These are phyloP conservation scores for Lycaena phlaeas DNA, from an alignment of 2,888 invertebrate species.

Conservation along the genomic window DNA sequence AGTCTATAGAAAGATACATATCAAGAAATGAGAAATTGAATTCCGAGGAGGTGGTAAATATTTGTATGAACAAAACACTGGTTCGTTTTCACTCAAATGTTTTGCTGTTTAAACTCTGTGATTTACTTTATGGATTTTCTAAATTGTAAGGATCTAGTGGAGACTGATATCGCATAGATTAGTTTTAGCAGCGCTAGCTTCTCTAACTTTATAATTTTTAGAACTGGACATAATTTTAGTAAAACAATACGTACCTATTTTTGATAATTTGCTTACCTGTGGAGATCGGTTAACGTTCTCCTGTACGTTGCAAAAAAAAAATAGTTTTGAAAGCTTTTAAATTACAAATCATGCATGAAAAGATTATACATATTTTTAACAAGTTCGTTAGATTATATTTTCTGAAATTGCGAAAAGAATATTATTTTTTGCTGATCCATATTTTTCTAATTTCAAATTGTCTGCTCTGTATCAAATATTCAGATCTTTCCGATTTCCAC, in stretches of 20 bases:
- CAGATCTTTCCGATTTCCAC: conserved; percentile 32
- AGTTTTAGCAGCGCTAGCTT: conserved; percentile 73
- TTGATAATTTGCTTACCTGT: conserved; percentile 51
- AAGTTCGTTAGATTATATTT: not conserved
- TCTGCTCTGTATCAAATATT: conserved; percentile 4
- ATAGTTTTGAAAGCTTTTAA: not conserved
- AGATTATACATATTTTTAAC: not conserved
- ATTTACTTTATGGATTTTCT: conserved; percentile 71
- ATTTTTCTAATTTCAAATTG: too few species aligned
- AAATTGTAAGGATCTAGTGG: conserved; percentile 72
- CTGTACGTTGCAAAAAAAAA: conserved; percentile 7
- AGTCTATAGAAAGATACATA: conserved; percentile 68
- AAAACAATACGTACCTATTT: conserved; percentile 44
- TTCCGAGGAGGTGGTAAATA: conserved; percentile 45
- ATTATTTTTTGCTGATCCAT: not conserved
- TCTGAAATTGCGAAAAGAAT: too few species aligned
- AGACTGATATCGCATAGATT: conserved; percentile 73
- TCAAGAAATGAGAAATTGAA: conserved; percentile 52
- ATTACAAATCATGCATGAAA: not conserved
- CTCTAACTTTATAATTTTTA: conserved; percentile 57
- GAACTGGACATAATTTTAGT: conserved; percentile 48
- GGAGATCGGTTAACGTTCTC: conserved; percentile 27
- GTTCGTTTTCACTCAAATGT: conserved; percentile 52
- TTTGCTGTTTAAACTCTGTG: conserved; percentile 70
- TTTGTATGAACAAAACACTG: conserved; percentile 41